phyloP scores from a whole-genome alignment of 1,140 invertebrate genomes.

The Mizuhopecten yessoensis region DNA sequence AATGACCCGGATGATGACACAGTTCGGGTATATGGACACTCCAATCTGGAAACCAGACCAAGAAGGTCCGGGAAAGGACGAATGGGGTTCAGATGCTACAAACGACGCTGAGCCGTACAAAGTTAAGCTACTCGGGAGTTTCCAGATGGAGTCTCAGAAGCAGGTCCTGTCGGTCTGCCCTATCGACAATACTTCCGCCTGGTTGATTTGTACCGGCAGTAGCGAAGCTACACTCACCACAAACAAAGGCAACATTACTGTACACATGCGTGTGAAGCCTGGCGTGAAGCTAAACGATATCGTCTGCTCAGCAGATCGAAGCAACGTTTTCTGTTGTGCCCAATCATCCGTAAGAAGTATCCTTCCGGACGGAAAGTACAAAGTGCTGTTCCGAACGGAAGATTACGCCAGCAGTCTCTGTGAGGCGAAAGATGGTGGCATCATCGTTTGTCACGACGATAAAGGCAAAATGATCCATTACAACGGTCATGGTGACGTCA shows the following conservation, averaged over 20 bases:
- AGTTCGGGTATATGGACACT: conserved; percentile 8
- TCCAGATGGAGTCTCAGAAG: neutral
- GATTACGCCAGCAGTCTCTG: neutral
- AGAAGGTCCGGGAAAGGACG: neutral
- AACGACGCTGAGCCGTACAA: neutral
- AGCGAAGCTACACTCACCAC: neutral
- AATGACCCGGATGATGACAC: conserved; percentile 30
- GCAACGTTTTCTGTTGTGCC: neutral
- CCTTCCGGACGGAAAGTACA: neutral
- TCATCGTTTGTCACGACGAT: neutral
- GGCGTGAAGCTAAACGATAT: conserved; percentile 31
- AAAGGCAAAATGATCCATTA: neutral
- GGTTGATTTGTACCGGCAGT: neutral
- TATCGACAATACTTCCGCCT: conserved; percentile 10
- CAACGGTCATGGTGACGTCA: neutral
- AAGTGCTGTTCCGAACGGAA: neutral
- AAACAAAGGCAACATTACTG: conserved; percentile 4
- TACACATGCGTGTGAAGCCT: conserved; percentile 3
- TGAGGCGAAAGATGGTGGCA: conserved; percentile 19
- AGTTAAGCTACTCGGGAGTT: neutral
- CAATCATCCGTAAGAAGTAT: neutral
- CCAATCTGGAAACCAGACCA: neutral
- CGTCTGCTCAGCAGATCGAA: conserved; percentile 5
- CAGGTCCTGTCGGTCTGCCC: neutral
- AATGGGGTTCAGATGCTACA: neutral